Conservation (phyloP, 2,113 vertebrate genomes). For the Mormoops blainvillei region DNA sequence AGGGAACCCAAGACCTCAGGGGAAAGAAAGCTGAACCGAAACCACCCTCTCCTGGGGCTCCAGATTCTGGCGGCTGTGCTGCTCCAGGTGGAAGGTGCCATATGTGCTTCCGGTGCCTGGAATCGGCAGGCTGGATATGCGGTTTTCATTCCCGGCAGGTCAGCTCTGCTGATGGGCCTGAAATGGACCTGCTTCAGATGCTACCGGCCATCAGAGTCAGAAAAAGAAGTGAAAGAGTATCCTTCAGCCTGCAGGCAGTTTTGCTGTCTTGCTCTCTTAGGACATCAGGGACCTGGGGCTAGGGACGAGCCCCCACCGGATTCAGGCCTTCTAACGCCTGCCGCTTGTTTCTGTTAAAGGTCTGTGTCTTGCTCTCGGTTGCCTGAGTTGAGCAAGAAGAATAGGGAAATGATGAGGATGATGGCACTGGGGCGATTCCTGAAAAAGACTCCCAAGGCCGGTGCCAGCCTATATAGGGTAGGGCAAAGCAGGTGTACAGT, state of each 20-base stretch:
- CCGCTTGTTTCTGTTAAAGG: constrained; percentile 42
- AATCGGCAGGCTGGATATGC: not conserved
- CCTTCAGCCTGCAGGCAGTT: not conserved
- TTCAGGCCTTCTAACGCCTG: constrained; percentile 60
- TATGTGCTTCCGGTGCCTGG: not conserved
- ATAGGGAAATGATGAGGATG: constrained; percentile 40
- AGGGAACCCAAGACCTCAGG: constrained; percentile 42
- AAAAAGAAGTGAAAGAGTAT: not conserved
- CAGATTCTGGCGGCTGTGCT: not conserved
- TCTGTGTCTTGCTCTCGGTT: constrained; percentile 13
- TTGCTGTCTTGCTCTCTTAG: not conserved
- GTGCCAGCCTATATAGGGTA: not conserved
- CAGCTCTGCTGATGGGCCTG: not conserved
- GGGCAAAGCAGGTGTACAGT: not conserved
- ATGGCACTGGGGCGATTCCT: not conserved
- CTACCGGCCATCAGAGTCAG: not conserved
- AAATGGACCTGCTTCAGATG: too few species aligned
- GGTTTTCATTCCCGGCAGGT: not conserved
- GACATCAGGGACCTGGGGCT: not conserved
- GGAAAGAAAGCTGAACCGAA: constrained; percentile 34
- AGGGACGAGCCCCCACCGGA: not conserved
- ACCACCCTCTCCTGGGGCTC: not conserved
- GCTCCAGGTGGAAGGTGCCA: not conserved
- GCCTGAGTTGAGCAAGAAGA: constrained; percentile 55
- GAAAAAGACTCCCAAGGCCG: not conserved